Conservation (phyloP, 2,797 vertebrate species). For the Diplodus puntazzo region DNA sequence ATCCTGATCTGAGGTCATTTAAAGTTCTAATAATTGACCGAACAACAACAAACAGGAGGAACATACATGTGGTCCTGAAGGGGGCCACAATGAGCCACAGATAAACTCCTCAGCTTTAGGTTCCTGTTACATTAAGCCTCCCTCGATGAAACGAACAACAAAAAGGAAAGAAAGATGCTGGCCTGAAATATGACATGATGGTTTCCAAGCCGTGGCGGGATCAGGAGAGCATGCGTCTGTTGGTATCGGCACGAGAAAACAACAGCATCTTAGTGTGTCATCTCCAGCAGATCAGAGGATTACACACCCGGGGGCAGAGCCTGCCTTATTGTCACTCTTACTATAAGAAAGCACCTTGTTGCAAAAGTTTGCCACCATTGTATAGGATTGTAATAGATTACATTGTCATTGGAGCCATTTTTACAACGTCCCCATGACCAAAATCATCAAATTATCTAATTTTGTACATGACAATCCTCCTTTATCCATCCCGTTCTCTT, state of each 20-base stretch:
- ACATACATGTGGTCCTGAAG: constrained; percentile 74
- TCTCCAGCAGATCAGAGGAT: constrained; percentile 79
- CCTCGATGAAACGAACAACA: constrained; percentile 38
- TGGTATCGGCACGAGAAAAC: constrained; percentile 56
- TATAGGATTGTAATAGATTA: too few species aligned
- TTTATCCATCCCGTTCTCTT: constrained; percentile 35
- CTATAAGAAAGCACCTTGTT: constrained; percentile 47
- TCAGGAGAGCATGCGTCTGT: constrained; percentile 40
- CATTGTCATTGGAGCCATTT: background rate
- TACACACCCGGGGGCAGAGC: constrained; percentile 68
- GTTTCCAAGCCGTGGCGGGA: constrained; percentile 22
- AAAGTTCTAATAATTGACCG: background rate
- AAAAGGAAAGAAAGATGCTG: constrained; percentile 12
- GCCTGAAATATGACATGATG: constrained; percentile 26
- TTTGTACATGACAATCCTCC: background rate
- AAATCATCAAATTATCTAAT: constrained; percentile 20
- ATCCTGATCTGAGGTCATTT: background rate
- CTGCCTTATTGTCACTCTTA: constrained; percentile 64
- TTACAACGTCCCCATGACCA: background rate
- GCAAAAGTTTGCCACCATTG: constrained; percentile 42
- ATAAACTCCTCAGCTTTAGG: constrained; percentile 57
- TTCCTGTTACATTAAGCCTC: constrained; percentile 53
- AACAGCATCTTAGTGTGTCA: constrained; percentile 75
- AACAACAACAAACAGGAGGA: constrained; percentile 40
- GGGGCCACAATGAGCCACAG: constrained; percentile 78